phyloP scores from a whole-genome alignment of 2,113 vertebrate genomes.

The Pteruthius melanotis region DNA sequence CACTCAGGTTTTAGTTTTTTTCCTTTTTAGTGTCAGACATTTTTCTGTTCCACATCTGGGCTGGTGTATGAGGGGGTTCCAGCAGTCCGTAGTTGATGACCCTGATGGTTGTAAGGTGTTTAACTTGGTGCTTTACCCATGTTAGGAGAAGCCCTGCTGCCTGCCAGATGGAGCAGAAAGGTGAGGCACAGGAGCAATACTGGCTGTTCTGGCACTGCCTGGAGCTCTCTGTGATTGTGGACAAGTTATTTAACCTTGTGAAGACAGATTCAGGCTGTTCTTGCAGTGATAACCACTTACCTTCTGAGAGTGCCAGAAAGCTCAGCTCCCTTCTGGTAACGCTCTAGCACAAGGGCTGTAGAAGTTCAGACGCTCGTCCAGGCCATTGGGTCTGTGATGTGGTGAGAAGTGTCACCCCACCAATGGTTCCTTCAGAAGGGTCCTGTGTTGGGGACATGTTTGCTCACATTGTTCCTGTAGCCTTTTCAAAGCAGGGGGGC shows the following conservation, averaged over 20 bases:
- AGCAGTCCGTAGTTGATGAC: accelerated
- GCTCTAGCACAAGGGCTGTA: neutral
- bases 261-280: neutral
- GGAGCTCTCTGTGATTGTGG: neutral
- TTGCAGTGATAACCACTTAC: neutral
- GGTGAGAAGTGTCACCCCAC: neutral
- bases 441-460: neutral
- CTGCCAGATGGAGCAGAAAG: neutral
- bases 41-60: neutral
- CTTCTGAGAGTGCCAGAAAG: neutral
- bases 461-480: neutral
- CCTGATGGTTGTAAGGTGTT: neutral
- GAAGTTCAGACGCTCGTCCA: neutral
- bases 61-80: neutral
- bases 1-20: neutral
- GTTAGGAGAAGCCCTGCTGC: neutral
- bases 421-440: neutral
- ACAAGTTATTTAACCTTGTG: neutral
- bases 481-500: neutral
- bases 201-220: neutral
- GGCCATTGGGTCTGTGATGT: neutral
- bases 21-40: neutral
- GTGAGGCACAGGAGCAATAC: neutral
- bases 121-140: neutral
- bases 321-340: neutral